These are phyloP conservation scores for Alosa sapidissima DNA, from an alignment of 2,797 vertebrate genomes.

Conservation along the genomic window DNA sequence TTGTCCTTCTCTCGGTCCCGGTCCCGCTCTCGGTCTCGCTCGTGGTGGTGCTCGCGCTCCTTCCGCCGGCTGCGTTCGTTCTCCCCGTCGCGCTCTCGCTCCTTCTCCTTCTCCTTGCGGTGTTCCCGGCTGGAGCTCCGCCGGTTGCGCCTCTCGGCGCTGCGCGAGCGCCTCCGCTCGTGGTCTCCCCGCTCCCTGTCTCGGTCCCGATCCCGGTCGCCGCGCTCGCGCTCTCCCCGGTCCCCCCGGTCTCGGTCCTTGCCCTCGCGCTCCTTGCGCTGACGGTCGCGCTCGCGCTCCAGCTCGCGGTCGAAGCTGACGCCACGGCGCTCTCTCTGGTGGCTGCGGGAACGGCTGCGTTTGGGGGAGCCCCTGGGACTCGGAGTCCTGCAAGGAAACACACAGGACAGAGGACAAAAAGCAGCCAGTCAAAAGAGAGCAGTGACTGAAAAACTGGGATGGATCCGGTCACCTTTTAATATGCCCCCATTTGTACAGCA, in stretches of 20 bases:
- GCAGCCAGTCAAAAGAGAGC: background rate
- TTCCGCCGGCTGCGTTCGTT: constrained; percentile 76
- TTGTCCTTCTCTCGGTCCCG: constrained; percentile 90
- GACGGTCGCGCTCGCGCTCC: constrained; percentile 85
- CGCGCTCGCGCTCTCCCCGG: constrained; percentile 72
- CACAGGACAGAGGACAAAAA: constrained; percentile 48
- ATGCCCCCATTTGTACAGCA: background rate
- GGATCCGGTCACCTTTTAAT: background rate
- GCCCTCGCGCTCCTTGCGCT: constrained; percentile 74
- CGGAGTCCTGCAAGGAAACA: constrained; percentile 86
- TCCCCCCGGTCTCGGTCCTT: constrained; percentile 71
- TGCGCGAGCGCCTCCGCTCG: constrained; percentile 80
- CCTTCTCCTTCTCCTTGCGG: constrained; percentile 83
- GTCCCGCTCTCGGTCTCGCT: constrained; percentile 87
- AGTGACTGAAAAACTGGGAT: background rate
- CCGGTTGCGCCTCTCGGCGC: constrained; percentile 85
- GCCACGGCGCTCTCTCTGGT: constrained; percentile 87
- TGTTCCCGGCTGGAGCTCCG: constrained; percentile 84
- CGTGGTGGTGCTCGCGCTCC: constrained; percentile 90
- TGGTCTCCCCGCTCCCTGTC: constrained; percentile 74
- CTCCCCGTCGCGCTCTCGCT: constrained; percentile 78
- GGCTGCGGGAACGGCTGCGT: constrained; percentile 93
- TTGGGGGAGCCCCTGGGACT: constrained; percentile 89
- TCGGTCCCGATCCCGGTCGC: constrained; percentile 67
- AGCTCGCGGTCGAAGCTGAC: constrained; percentile 94